Percentiles rank a stretch among this genome's conserved stretches.
These are phyloP conservation scores for Laterallus jamaicensis DNA, from an alignment of 2,113 vertebrate genomes.

Conservation along the genomic window DNA sequence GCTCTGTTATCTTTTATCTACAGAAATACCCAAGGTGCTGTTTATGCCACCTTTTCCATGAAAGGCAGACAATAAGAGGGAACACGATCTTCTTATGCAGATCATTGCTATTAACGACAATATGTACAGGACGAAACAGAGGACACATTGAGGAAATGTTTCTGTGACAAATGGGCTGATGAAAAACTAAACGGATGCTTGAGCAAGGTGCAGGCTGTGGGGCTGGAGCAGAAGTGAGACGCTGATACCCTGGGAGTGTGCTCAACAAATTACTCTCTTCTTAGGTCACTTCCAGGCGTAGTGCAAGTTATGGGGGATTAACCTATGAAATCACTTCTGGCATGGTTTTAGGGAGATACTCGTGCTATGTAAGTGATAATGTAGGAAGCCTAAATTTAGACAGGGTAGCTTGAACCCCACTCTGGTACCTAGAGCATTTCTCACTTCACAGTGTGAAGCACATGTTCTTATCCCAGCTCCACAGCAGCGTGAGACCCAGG, in stretches of 20 bases:
- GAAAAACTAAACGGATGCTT: neutral
- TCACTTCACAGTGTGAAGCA: neutral
- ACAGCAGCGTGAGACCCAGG: neutral
- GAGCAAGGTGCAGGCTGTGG: neutral
- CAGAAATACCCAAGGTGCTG: neutral
- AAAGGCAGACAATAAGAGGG: neutral
- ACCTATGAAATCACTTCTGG: neutral
- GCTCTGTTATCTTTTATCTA: neutral
- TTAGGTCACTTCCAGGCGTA: neutral
- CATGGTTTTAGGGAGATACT: neutral
- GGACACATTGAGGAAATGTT: neutral
- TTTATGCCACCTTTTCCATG: conserved; percentile 13
- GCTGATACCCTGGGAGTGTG: neutral
- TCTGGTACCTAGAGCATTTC: neutral
- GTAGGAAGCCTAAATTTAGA: neutral
- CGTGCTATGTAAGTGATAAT: neutral
- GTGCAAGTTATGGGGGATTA: neutral
- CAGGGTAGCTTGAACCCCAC: neutral
- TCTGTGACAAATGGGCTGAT: neutral
- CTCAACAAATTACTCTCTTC: neutral
- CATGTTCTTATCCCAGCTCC: neutral
- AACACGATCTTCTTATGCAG: neutral
- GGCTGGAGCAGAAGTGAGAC: neutral
- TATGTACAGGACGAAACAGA: neutral
- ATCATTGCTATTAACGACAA: neutral